Percentiles rank a stretch among this genome's conserved stretches.
phyloP scores from a whole-genome alignment of 2,797 vertebrate genomes.

The Malurus leucopterus region DNA sequence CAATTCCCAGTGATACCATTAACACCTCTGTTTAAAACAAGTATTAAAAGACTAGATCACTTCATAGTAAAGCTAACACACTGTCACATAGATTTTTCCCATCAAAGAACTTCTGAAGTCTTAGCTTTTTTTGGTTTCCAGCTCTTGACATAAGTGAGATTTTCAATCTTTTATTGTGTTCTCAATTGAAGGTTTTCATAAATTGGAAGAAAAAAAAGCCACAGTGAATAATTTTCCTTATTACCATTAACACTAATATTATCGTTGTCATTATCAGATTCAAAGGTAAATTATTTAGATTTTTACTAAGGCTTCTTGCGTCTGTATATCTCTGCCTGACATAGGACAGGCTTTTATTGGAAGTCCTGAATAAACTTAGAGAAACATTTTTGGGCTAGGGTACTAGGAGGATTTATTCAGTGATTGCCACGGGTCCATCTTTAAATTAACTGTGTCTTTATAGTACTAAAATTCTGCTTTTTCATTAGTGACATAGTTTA shows the following conservation, averaged over 20 bases:
- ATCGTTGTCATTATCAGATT: neutral
- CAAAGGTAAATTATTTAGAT: neutral
- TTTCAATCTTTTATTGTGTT: neutral
- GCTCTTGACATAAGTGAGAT: neutral
- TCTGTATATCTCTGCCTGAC: neutral
- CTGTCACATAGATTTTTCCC: neutral
- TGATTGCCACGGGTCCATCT: slow-evolving; percentile 27
- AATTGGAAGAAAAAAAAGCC: neutral
- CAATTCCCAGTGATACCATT: neutral
- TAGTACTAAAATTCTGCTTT: slow-evolving; percentile 52
- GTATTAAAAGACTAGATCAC: neutral
- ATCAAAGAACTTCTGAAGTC: neutral
- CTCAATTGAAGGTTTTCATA: neutral
- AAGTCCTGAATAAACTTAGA: slow-evolving; percentile 25
- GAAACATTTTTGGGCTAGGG: slow-evolving; percentile 1
- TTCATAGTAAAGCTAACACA: neutral
- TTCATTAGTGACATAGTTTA: slow-evolving; percentile 67
- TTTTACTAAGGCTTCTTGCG: neutral
- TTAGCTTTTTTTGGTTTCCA: neutral
- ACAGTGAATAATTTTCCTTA: neutral
- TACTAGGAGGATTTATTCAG: neutral
- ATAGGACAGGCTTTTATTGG: neutral
- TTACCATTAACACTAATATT: neutral
- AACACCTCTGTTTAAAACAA: neutral
- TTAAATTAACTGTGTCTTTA: slow-evolving; percentile 49